Evolutionary conservation across 2,888 invertebrate species (phyloP), one percentile per base, ranked within the genome.

Genomic region (Macaria liturata): DNA sequence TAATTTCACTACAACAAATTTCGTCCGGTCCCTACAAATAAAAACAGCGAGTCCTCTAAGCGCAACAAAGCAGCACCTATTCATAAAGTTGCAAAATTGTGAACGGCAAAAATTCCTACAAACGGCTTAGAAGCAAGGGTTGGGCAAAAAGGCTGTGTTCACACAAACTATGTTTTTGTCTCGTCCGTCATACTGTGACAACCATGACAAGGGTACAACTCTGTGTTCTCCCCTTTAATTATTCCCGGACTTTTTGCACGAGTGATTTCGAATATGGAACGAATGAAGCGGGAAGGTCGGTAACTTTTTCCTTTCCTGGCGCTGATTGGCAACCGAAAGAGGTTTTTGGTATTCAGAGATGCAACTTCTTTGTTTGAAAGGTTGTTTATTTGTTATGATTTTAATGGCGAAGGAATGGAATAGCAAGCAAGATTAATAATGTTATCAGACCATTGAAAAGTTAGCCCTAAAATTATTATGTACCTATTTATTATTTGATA

Each of bases 131-230:
- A 69, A 63, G 64, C 65, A 74, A 76, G 71, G 75, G 75, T 71
- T 73, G 73, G 68, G 72, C 75, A 81, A 80, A 81, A 78, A 80
- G 75, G 71, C 75, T 65, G 66, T 71, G 76, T 71, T 71, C 74
- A 74, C 72, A 79, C 69, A 45, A 59, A 64, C 66, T 62, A 67
- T 74, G 78, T 80, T 80, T 80, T 80, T 80, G 80, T 80, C 74
- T 76, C 76, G 74, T 79, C 75, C 74, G 76, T 80, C 78, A 78
- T 72, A 68, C 67, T 60, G 64, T 80, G 80, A 80, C 80, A 77
- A 74, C 80, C 80, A 80, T 80, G 65, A 63, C 64, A 63, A 20
- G 64, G 61, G 64, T 64, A 66, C 69, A 68, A 58, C 55, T 59
- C 74, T 74, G 76, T 70, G 75, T 63, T 66, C 72, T 67, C 70